These are phyloP conservation scores for Furcula furcula DNA, from an alignment of 2,888 invertebrate species.

Conservation along the genomic window DNA sequence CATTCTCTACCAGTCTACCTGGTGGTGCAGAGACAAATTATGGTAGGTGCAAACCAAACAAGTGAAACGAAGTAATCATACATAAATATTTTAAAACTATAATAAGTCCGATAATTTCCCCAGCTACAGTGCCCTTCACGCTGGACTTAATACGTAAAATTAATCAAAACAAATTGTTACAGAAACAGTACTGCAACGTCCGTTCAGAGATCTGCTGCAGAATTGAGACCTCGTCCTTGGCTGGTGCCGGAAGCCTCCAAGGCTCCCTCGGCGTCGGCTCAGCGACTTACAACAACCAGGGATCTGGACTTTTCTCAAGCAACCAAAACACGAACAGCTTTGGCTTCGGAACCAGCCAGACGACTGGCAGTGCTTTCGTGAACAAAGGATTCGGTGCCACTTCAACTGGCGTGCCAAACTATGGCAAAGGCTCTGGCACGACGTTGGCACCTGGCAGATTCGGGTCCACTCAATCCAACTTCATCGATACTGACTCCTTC, in stretches of 20 bases:
- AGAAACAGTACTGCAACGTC: constrained; percentile 74
- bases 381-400: constrained; percentile 48
- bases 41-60: too few relatives aligned
- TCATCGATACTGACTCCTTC: constrained; percentile 61
- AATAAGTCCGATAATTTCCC: too few relatives aligned
- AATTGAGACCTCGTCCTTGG: constrained; percentile 50
- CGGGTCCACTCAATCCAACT: constrained; percentile 56
- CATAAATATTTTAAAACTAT: too few relatives aligned
- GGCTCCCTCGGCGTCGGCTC: constrained; percentile 53
- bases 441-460: neutral
- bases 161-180: too few relatives aligned
- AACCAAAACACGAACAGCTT: constrained; percentile 13
- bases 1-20: too few relatives aligned
- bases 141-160: too few relatives aligned
- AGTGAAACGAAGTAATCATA: too few relatives aligned
- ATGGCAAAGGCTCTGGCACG: neutral
- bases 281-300: constrained; percentile 49
- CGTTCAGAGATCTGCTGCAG: constrained; percentile 75
- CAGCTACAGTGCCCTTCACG: too few relatives aligned
- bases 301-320: constrained; percentile 40
- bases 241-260: constrained; percentile 46
- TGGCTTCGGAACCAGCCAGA: constrained; percentile 14
- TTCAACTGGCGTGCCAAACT: constrained; percentile 8
- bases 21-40: too few relatives aligned
- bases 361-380: constrained; percentile 23